Evolutionary conservation across 2,797 vertebrate species (phyloP).

Genomic region (Tokudaia tokunoshimensis): DNA sequence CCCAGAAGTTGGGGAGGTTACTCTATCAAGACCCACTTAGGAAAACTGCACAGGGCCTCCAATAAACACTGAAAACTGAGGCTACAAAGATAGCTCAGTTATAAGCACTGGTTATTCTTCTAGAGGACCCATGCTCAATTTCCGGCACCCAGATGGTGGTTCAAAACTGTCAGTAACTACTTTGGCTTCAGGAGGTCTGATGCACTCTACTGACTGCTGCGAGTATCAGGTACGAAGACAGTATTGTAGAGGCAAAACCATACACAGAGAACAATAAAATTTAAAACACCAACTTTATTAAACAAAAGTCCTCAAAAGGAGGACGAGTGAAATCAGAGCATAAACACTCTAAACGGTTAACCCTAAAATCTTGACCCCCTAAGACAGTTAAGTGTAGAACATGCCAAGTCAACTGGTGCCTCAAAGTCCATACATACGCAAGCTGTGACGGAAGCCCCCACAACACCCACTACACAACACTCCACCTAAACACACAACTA

Average conservation of each 20-base stretch:
- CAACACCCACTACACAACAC: neutral
- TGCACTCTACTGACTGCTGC: neutral
- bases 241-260: neutral
- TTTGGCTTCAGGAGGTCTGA: neutral
- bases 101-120: neutral
- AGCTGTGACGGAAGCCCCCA: fast-evolving
- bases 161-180: neutral
- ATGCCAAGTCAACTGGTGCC: too few species aligned
- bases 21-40: neutral
- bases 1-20: neutral
- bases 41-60: neutral
- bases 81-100: neutral
- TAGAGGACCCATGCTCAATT: too few species aligned
- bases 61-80: neutral
- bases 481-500: too few species aligned
- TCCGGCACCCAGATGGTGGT: neutral
- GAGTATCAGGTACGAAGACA: neutral
- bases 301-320: neutral
- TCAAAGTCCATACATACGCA: too few species aligned
- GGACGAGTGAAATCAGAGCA: neutral
- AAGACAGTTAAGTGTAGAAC: neutral
- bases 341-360: neutral
- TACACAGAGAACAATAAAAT: neutral
- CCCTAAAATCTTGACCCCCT: too few species aligned
- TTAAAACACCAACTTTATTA: neutral